Conservation (phyloP, 2,113 vertebrate genomes). For the Passer domesticus region DNA sequence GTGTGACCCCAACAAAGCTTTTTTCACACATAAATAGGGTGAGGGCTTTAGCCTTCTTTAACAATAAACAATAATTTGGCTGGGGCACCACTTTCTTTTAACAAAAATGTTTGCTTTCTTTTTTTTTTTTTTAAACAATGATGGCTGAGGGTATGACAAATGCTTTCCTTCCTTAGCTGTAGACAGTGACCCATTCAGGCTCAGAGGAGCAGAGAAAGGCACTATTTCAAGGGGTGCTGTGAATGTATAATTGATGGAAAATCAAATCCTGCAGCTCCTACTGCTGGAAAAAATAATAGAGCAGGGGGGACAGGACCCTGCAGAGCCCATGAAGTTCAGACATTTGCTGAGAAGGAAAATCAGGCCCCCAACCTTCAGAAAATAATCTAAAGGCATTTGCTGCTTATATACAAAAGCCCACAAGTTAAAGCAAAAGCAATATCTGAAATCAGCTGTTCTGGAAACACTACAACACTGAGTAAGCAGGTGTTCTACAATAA, state of each 20-base stretch:
- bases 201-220: neutral
- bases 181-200: neutral
- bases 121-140: neutral
- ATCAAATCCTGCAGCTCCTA: neutral
- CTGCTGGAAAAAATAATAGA: neutral
- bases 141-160: neutral
- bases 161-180: neutral
- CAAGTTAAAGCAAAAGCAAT: neutral
- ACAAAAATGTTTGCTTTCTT: neutral
- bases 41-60: neutral
- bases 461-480: neutral
- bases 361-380: neutral
- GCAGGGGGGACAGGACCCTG: neutral
- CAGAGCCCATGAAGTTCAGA: neutral
- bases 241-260: neutral
- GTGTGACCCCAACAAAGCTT: neutral
- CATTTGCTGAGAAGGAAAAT: neutral
- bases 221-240: neutral
- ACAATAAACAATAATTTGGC: neutral
- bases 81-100: neutral
- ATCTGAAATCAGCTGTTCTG: slow-evolving; percentile 9
- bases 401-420: neutral
- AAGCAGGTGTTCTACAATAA: neutral
- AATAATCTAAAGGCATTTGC: neutral
- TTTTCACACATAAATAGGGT: neutral